Evolutionary conservation across 2,888 invertebrate genomes (phyloP).

Genomic region (Saturnia japonica): DNA sequence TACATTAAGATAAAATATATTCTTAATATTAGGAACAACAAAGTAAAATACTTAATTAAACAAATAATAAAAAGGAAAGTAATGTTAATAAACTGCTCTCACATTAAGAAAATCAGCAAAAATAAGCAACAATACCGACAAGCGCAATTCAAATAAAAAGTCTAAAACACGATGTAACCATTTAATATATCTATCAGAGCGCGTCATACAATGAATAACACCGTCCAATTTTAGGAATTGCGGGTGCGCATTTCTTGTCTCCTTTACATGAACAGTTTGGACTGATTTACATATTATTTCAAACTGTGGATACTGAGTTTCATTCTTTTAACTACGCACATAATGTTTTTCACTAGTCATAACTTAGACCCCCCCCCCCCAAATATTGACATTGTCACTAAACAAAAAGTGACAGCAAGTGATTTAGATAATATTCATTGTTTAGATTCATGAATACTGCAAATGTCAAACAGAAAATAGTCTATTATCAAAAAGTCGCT

Average conservation of each 20-base stretch:
- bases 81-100: slow-evolving; percentile 1
- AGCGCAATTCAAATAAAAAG: slow-evolving; percentile 39
- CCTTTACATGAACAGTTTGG: slow-evolving; percentile 11
- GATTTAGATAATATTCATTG: too few species aligned
- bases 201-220: slow-evolving; percentile 55
- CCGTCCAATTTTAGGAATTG: slow-evolving; percentile 56
- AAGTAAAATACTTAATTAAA: not conserved
- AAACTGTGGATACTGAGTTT: not conserved
- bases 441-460: too few species aligned
- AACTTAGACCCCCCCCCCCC: too few species aligned
- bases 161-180: slow-evolving; percentile 49
- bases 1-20: not conserved
- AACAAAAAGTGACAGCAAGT: too few species aligned
- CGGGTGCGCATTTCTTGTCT: slow-evolving; percentile 38
- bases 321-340: too few species aligned
- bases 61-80: slow-evolving; percentile 11
- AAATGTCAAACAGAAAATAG: too few species aligned
- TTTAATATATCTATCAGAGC: slow-evolving; percentile 54
- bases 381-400: too few species aligned
- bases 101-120: slow-evolving; percentile 17
- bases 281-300: slow-evolving; percentile 8
- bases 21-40: not conserved
- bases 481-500: too few species aligned
- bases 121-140: slow-evolving; percentile 31
- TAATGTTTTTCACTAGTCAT: too few species aligned